These are phyloP conservation scores for Lasius fuliginosus DNA, from an alignment of 2,888 invertebrate genomes.

Conservation along the genomic window DNA sequence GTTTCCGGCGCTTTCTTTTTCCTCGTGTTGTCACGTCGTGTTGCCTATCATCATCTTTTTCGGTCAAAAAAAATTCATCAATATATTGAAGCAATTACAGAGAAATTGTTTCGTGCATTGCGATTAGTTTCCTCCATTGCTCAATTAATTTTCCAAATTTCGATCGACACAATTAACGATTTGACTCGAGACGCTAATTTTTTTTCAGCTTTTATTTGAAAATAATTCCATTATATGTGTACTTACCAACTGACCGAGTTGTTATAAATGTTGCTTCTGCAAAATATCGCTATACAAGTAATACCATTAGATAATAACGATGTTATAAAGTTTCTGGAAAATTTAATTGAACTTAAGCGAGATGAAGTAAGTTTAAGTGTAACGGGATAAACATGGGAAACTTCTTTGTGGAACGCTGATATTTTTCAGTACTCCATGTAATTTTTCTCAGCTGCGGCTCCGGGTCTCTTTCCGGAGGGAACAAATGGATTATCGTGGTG, in stretches of 20 bases:
- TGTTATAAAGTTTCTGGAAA: slow-evolving; percentile 47
- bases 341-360: slow-evolving; percentile 55
- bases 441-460: slow-evolving; percentile 51
- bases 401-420: slow-evolving; percentile 47
- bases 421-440: slow-evolving; percentile 54
- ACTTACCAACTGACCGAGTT: slow-evolving; percentile 22
- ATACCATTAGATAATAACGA: slow-evolving; percentile 48
- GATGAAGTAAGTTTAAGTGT: slow-evolving; percentile 56
- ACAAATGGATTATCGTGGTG: slow-evolving; percentile 54
- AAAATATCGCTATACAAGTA: slow-evolving; percentile 37
- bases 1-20: slow-evolving; percentile 53
- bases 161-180: slow-evolving; percentile 37
- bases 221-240: slow-evolving; percentile 30
- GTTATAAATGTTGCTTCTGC: slow-evolving; percentile 41
- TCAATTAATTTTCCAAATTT: slow-evolving; percentile 34
- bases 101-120: slow-evolving; percentile 33
- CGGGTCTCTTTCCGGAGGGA: slow-evolving; percentile 25
- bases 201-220: slow-evolving; percentile 32
- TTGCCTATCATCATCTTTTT: slow-evolving; percentile 25
- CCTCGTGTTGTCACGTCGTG: background rate
- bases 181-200: slow-evolving; percentile 42
- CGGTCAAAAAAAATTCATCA: slow-evolving; percentile 39
- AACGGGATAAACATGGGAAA: slow-evolving; percentile 56
- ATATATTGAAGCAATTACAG: slow-evolving; percentile 43
- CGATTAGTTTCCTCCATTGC: slow-evolving; percentile 39